phyloP scores from a whole-genome alignment of 2,888 invertebrate genomes.

The Melinaea menophilus region DNA sequence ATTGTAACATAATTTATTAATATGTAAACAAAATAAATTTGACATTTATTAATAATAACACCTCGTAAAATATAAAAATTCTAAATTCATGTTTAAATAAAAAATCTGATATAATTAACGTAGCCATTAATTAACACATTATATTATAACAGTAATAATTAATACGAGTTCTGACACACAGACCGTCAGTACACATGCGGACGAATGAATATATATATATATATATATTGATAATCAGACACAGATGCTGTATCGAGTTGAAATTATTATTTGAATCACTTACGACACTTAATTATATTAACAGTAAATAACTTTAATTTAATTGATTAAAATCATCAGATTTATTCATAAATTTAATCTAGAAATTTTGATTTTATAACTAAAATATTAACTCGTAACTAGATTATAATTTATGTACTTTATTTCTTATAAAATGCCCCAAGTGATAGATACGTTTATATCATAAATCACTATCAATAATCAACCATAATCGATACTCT shows the following conservation, averaged over 20 bases:
- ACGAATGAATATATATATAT: constrained; percentile 43
- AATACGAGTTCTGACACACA: constrained; percentile 15
- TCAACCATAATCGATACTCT: constrained; percentile 57
- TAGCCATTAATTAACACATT: neutral
- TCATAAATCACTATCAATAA: constrained; percentile 62
- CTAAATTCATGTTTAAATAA: no score
- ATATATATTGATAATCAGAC: constrained; percentile 67
- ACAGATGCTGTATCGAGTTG: constrained; percentile 56
- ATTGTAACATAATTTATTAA: no score
- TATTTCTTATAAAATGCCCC: constrained; percentile 22
- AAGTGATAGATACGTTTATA: constrained; percentile 38
- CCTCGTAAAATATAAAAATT: no score
- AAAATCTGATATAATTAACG: constrained; percentile 7
- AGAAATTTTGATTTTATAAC: no score
- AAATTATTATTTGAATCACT: constrained; percentile 64
- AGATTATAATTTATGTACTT: constrained; percentile 1
- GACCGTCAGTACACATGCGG: constrained; percentile 17
- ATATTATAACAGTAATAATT: constrained; percentile 4
- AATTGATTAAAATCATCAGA: no score
- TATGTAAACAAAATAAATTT: no score
- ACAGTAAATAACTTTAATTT: no score
- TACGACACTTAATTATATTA: constrained; percentile 38
- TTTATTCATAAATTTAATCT: no score
- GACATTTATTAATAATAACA: no score
- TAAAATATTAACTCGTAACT: neutral